A percentile compares a stretch with the other conserved stretches of the same genome.
Conservation (phyloP, 2,113 vertebrate genomes). For the Bucco capensis region DNA sequence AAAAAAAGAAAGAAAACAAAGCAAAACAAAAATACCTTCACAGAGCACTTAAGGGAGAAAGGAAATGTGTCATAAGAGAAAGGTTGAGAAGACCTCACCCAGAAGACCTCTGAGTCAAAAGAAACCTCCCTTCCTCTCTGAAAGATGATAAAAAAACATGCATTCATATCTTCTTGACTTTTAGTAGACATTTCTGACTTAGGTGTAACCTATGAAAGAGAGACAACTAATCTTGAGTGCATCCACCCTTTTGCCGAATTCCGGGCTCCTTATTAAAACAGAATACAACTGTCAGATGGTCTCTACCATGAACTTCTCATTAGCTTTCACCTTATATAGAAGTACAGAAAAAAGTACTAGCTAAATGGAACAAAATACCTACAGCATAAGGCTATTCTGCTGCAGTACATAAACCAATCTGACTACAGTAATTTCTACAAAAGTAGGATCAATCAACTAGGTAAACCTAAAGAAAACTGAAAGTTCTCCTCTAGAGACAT, state of each 20-base stretch:
- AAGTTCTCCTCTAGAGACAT: not conserved
- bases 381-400: not conserved
- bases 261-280: not conserved
- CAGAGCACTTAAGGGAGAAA: constrained; percentile 14
- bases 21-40: not conserved
- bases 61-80: constrained; percentile 58
- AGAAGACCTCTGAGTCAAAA: constrained; percentile 14
- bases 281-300: not conserved
- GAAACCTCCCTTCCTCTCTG: constrained; percentile 50
- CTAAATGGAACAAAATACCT: not conserved
- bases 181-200: constrained; percentile 1
- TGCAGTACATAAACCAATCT: not conserved
- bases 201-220: not conserved
- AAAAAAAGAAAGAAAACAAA: not conserved
- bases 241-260: not conserved
- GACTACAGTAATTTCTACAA: not conserved
- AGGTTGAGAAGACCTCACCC: constrained; percentile 51
- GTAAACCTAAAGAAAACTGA: not conserved
- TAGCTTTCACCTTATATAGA: not conserved
- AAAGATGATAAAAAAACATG: constrained; percentile 40
- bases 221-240: constrained; percentile 3
- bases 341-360: not conserved
- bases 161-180: constrained; percentile 11
- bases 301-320: not conserved
- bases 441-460: not conserved